Conservation (phyloP, 2,797 vertebrate species). For the Falco concolor region DNA sequence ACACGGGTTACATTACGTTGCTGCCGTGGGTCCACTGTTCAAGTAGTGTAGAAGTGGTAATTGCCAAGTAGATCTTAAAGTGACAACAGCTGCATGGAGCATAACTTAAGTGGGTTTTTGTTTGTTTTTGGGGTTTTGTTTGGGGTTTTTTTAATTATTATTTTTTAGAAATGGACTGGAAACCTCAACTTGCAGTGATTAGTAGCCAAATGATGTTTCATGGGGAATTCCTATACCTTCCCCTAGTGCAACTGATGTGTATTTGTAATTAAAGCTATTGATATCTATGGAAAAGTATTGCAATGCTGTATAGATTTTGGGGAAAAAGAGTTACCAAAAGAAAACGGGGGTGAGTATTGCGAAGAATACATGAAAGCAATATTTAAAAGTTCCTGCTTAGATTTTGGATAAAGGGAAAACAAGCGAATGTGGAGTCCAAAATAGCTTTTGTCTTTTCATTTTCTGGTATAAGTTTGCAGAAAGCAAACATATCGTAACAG, state of each 20-base stretch:
- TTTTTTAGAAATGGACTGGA: background rate
- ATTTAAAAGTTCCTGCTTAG: background rate
- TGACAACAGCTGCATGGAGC: background rate
- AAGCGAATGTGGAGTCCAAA: background rate
- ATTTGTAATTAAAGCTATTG: background rate
- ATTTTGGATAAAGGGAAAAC: background rate
- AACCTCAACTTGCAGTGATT: background rate
- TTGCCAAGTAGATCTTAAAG: background rate
- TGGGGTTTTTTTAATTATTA: background rate
- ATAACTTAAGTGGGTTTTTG: background rate
- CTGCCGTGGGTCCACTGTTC: background rate
- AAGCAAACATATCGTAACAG: background rate
- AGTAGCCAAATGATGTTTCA: background rate
- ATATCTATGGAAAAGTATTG: background rate
- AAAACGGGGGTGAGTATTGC: background rate
- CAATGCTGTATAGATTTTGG: background rate
- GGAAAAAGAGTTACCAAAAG: background rate
- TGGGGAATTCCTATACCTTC: background rate
- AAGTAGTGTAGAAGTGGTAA: background rate
- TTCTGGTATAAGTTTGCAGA: background rate
- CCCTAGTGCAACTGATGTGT: background rate
- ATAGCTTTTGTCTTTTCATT: background rate
- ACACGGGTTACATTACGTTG: background rate
- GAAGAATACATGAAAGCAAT: background rate
- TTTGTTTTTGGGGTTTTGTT: background rate